Conservation (phyloP, 2,888 invertebrate genomes). For the Parnassius apollo region DNA sequence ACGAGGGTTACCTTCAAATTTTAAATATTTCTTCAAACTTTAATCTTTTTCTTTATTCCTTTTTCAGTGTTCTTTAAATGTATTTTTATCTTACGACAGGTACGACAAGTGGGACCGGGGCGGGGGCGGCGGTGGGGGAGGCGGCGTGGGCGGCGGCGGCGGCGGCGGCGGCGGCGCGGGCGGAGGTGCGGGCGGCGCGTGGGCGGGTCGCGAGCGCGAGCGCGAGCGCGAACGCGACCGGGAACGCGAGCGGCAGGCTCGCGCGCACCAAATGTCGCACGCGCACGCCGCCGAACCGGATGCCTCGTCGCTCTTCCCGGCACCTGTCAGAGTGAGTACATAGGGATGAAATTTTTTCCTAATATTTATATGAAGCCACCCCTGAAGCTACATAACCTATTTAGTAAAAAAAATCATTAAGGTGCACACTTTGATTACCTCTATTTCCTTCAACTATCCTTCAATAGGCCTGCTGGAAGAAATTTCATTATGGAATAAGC, state of each 20-base stretch:
- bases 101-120: conserved; percentile 79
- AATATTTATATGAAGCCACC: too few relatives aligned
- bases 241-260: conserved; percentile 88
- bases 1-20: too few relatives aligned
- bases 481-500: too few relatives aligned
- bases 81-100: conserved; percentile 45
- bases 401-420: too few relatives aligned
- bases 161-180: conserved; percentile 52
- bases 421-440: too few relatives aligned
- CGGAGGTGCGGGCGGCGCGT: conserved; percentile 44
- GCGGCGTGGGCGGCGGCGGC: conserved; percentile 29
- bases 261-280: conserved; percentile 87
- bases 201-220: conserved; percentile 40
- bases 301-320: conserved; percentile 83
- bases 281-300: conserved; percentile 83
- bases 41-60: too few relatives aligned
- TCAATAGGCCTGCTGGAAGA: too few relatives aligned
- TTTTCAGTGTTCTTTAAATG: not conserved
- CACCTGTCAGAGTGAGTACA: conserved; percentile 83
- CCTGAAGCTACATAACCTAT: too few relatives aligned
- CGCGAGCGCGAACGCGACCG: conserved; percentile 88
- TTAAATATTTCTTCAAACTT: too few relatives aligned
- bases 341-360: not conserved
- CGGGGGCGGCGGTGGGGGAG: conserved; percentile 48
- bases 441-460: too few relatives aligned